Percentiles rank a stretch among this genome's conserved stretches.
Conservation (phyloP, 2,888 invertebrate genomes). For the Penaeus monodon region DNA sequence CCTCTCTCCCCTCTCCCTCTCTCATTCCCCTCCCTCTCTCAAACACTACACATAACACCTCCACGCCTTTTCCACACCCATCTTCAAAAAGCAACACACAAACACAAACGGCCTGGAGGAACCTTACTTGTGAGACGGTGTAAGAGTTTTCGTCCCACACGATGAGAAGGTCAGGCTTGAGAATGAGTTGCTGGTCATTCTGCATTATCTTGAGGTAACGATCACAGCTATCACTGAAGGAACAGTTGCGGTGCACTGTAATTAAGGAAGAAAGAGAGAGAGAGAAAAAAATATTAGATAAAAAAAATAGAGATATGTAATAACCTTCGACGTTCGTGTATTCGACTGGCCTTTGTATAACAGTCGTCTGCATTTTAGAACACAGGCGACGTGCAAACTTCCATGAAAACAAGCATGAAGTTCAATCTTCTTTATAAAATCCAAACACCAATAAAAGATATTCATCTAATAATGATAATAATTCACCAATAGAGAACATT, state of each 20-base stretch:
- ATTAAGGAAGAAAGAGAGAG: conserved; percentile 1
- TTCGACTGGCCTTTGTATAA: background rate
- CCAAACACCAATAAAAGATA: too few species aligned
- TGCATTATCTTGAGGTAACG: conserved; percentile 78
- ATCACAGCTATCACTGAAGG: conserved; percentile 73
- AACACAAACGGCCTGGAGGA: background rate
- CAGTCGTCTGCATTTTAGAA: too few species aligned
- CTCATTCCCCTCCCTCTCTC: too few species aligned
- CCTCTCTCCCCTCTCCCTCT: too few species aligned
- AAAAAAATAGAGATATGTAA: background rate
- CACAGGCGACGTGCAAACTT: too few species aligned
- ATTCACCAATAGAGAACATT: too few species aligned
- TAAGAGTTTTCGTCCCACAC: conserved; percentile 76
- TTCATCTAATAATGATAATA: too few species aligned
- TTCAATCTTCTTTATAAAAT: too few species aligned
- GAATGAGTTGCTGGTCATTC: conserved; percentile 74
- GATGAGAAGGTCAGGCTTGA: conserved; percentile 78
- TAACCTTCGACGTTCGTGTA: background rate
- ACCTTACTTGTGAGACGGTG: conserved; percentile 68
- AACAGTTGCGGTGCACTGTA: conserved; percentile 78
- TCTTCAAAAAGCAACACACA: background rate
- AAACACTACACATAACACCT: background rate
- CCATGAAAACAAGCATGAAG: too few species aligned
- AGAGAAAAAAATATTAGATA: background rate
- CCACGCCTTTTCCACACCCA: too few species aligned